phyloP scores from a whole-genome alignment of 2,113 vertebrate species.

The Strix aluco region DNA sequence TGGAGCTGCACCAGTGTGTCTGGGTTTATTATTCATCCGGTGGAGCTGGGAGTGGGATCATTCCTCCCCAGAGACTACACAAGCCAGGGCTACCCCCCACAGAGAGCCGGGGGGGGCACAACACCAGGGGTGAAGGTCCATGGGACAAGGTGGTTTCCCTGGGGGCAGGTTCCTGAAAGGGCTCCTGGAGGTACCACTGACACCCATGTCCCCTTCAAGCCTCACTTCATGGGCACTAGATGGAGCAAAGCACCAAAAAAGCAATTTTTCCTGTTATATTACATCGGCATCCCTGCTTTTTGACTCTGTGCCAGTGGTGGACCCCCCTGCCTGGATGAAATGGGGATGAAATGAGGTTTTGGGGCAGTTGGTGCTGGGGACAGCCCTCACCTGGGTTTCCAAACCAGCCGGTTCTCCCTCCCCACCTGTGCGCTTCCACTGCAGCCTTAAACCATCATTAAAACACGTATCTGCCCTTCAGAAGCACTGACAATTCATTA shows the following conservation, averaged over 20 bases:
- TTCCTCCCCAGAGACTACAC: neutral
- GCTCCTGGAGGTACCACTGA: neutral
- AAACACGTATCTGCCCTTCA: neutral
- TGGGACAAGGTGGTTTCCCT: neutral
- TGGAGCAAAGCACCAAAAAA: neutral
- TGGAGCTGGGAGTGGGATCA: neutral
- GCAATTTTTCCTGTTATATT: neutral
- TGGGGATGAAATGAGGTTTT: neutral
- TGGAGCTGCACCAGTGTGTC: no score
- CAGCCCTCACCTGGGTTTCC: neutral
- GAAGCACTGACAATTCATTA: neutral
- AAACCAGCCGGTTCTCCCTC: fast-evolving
- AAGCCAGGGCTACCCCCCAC: neutral
- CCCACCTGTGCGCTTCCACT: fast-evolving
- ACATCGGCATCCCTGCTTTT: neutral
- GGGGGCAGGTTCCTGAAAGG: neutral
- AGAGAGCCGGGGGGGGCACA: neutral
- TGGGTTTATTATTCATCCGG: neutral
- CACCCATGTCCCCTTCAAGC: neutral
- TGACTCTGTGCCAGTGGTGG: fast-evolving
- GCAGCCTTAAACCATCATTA: neutral
- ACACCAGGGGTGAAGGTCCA: neutral
- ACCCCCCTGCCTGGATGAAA: neutral
- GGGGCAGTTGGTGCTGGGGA: neutral
- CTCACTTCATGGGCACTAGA: neutral